These are phyloP conservation scores for Agrochola lychnidis DNA, from an alignment of 2,888 invertebrate species.

Conservation along the genomic window DNA sequence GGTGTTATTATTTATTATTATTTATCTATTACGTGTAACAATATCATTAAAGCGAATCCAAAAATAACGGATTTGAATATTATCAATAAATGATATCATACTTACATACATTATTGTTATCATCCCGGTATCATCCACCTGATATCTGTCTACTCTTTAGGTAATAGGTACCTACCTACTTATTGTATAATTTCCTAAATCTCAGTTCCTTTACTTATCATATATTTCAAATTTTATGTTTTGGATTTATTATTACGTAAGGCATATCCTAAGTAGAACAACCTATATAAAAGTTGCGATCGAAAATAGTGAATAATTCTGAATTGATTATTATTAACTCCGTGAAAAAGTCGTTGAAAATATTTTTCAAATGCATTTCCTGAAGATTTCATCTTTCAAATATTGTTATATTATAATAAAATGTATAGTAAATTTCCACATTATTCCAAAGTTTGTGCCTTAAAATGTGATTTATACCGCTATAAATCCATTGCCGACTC, in stretches of 20 bases:
- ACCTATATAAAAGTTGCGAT: neutral
- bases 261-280: no score
- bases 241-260: neutral
- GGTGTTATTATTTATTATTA: neutral
- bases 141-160: neutral
- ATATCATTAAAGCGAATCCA: constrained; percentile 3
- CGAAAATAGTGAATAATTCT: no score
- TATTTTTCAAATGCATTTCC: neutral
- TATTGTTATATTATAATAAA: constrained; percentile 33
- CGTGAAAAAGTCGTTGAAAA: neutral
- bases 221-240: neutral
- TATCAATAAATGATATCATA: neutral
- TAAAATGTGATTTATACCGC: constrained; percentile 83
- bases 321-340: neutral
- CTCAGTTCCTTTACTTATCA: neutral
- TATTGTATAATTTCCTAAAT: neutral
- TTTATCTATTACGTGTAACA: neutral
- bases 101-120: neutral
- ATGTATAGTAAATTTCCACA: constrained; percentile 69
- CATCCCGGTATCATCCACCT: neutral
- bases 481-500: constrained; percentile 84
- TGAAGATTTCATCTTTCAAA: constrained; percentile 11
- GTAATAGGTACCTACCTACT: neutral
- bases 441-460: constrained; percentile 77
- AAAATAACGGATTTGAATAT: constrained; percentile 10